Conservation (phyloP, 1,140 invertebrate genomes). For the Mya arenaria region DNA sequence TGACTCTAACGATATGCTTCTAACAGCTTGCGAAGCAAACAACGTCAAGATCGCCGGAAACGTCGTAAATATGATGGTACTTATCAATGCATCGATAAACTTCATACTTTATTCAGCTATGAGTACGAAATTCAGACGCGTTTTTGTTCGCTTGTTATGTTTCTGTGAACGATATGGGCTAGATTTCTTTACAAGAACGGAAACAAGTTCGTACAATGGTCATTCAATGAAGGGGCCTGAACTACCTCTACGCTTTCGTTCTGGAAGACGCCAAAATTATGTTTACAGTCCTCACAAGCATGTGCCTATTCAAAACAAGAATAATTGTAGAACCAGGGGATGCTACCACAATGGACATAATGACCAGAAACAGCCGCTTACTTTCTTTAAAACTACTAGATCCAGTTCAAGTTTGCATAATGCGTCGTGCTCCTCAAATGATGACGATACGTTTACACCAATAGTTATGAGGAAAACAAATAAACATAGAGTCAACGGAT, state of each 20-base stretch:
- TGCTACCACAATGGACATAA: too few relatives aligned
- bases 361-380: too few relatives aligned
- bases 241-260: constrained; percentile 15
- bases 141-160: constrained; percentile 86
- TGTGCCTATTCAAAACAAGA: too few relatives aligned
- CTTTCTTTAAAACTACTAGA: too few relatives aligned
- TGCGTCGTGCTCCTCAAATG: too few relatives aligned
- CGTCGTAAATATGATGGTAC: constrained; percentile 87
- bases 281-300: too few relatives aligned
- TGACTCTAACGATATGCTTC: background rate
- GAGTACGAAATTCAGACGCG: constrained; percentile 88
- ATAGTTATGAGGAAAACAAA: too few relatives aligned
- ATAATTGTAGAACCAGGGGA: too few relatives aligned
- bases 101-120: constrained; percentile 90
- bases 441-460: too few relatives aligned
- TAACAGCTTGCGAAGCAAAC: constrained; percentile 28
- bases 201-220: constrained; percentile 22
- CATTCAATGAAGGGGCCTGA: too few relatives aligned
- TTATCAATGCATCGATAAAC: constrained; percentile 87
- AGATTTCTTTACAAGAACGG: constrained; percentile 13
- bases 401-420: too few relatives aligned
- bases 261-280: background rate
- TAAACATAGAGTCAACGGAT: too few relatives aligned
- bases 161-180: background rate
- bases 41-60: constrained; percentile 84